Evolutionary conservation across 1,140 invertebrate genomes (phyloP).

Genomic region (Dreissena polymorpha): DNA sequence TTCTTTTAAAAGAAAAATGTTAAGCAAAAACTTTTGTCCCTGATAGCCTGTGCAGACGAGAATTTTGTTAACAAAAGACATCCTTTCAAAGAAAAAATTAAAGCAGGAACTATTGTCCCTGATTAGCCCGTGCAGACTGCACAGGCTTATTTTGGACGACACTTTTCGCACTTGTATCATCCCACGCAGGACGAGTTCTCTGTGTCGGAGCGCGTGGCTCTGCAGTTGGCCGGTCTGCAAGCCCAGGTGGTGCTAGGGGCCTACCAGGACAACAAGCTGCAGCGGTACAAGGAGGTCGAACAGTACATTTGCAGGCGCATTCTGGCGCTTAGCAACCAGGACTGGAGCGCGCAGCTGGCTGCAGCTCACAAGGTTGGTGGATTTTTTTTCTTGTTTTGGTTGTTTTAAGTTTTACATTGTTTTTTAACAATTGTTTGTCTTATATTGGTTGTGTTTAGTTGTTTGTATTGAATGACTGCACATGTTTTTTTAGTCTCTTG

Average conservation of each 20-base stretch:
- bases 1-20: too few relatives aligned
- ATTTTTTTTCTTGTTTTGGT: neutral
- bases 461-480: too few relatives aligned
- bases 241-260: constrained; percentile 95
- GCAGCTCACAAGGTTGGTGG: constrained; percentile 77
- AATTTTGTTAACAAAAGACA: too few relatives aligned
- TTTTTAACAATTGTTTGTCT: neutral
- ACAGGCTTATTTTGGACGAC: too few relatives aligned
- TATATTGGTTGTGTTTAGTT: neutral
- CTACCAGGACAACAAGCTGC: constrained; percentile 84
- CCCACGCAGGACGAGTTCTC: constrained; percentile 91
- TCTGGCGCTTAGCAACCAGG: constrained; percentile 87
- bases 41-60: too few relatives aligned
- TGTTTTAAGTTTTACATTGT: too few relatives aligned
- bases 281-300: constrained; percentile 81
- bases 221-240: constrained; percentile 95
- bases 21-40: too few relatives aligned
- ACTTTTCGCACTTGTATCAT: neutral
- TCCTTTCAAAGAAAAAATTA: too few relatives aligned
- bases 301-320: constrained; percentile 90
- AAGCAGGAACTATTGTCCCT: too few relatives aligned
- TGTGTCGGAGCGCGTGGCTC: constrained; percentile 95
- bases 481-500: too few relatives aligned
- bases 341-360: constrained; percentile 84
- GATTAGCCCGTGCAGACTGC: too few relatives aligned